Conservation (phyloP, 2,797 vertebrate genomes). For the Sebastes dallii region DNA sequence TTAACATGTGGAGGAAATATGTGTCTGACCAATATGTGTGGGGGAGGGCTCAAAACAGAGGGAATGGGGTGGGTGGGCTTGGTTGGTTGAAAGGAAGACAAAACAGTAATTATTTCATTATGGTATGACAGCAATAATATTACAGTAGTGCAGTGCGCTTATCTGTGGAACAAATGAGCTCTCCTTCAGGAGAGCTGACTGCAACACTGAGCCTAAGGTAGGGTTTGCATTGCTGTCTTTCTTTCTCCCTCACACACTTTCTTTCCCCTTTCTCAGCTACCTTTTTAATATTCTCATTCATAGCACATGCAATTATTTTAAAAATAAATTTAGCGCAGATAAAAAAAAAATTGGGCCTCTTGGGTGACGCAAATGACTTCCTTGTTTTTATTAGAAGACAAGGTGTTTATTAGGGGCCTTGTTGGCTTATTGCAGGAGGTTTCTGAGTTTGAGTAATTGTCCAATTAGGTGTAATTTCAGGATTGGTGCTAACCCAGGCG, state of each 20-base stretch:
- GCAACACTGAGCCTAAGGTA: constrained; percentile 85
- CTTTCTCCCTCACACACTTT: constrained; percentile 50
- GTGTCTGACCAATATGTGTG: constrained; percentile 22
- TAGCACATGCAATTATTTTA: constrained; percentile 94
- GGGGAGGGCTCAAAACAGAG: constrained; percentile 48
- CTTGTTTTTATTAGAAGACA: constrained; percentile 99
- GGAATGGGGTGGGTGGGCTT: constrained; percentile 42
- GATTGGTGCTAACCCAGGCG: constrained; percentile 91
- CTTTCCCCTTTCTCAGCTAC: constrained; percentile 75
- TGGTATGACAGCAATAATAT: constrained; percentile 85
- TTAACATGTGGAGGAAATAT: constrained; percentile 47
- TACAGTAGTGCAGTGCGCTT: constrained; percentile 81
- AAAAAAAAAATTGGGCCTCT: constrained; percentile 92
- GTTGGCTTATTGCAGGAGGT: constrained; percentile 95
- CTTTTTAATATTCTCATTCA: constrained; percentile 95
- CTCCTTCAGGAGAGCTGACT: constrained; percentile 89
- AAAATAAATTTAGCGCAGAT: constrained; percentile 98
- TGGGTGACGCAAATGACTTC: constrained; percentile 98
- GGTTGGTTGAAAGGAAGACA: constrained; percentile 73
- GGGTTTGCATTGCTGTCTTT: constrained; percentile 88
- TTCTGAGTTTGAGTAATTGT: constrained; percentile 99
- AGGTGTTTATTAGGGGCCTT: constrained; percentile 99
- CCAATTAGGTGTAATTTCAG: constrained; percentile 99
- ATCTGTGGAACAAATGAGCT: constrained; percentile 87
- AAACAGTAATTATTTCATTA: constrained; percentile 89